Base-by-base conservation (phyloP, 2,113 vertebrate genomes). In the Eubucco bourcierii region DNA sequence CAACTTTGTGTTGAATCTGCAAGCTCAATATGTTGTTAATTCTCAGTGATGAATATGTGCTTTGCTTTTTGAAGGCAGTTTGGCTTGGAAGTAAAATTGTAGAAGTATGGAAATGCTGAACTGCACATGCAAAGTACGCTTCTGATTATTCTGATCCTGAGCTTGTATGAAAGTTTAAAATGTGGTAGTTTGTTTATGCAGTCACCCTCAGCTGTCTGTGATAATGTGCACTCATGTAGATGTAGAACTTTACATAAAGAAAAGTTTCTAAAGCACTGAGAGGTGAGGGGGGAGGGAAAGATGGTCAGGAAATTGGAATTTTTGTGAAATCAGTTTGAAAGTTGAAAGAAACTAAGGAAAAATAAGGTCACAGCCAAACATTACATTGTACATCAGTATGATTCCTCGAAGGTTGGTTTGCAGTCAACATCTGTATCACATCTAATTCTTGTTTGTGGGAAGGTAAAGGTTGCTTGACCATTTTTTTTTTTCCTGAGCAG, bases 1-100 rank as follows among this genome's bases (percentile, higher is more conserved):
- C 80, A 92, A 78, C 90, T 93, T 94, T 96, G 84, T 96, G 84
- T 93, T 95, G 88, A 93, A 92, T 93, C 80, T 89, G 86, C 81
- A 93, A 81, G 44, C 77, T 90, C 2, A 1, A 55, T 79, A 60
- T 52, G 80, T 82, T 76, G 80, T 87, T 95, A 88, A 92, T 95
- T 90, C 88, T 84, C 0, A 0, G 71, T 63, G 86, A 95, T 93
- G 82, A 93, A 90, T 91, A 94, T 33, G 55, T 92, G 88, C 87
- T 93, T 94, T 93, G 74, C 84, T 84, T 93, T 90, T 82, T 79
- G 74, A 81, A 90, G 52, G 88, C 80, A 95, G 39, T 96, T 93
- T 94, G 84, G 77, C 60, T 93, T 92, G 80, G 74, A 93, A 95
- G 88, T 90, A 94, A 88, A 93, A 84, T 88, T 68, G 55, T 80